Evolutionary conservation across 2,797 vertebrate genomes (phyloP).

Genomic region (Aeoliscus strigatus): DNA sequence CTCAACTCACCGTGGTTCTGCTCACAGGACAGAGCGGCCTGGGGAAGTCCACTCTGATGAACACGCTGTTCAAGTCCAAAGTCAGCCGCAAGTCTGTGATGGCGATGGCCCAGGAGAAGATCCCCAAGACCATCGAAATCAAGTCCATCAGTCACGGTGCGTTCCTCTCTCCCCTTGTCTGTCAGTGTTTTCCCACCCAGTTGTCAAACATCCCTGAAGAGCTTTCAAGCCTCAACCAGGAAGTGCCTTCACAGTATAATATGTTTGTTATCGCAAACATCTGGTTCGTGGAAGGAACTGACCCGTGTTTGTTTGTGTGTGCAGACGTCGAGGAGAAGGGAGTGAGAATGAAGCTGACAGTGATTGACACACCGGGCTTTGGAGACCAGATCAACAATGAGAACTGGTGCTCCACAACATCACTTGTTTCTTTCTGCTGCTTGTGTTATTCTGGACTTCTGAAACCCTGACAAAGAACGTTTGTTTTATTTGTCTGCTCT

Average conservation of each 20-base stretch:
- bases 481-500: background rate
- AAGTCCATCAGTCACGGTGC: conserved; percentile 95
- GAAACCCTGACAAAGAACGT: too few species aligned
- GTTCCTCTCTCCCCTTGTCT: conserved; percentile 2
- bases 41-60: conserved; percentile 97
- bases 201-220: too few species aligned
- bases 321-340: conserved; percentile 96
- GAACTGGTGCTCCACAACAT: conserved; percentile 82
- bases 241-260: too few species aligned
- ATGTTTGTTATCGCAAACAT: too few species aligned
- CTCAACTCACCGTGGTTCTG: conserved; percentile 5
- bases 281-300: too few species aligned
- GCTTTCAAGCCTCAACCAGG: too few species aligned
- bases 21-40: conserved; percentile 90
- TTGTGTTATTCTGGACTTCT: too few species aligned
- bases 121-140: conserved; percentile 97
- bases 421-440: too few species aligned
- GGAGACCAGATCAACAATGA: conserved; percentile 99
- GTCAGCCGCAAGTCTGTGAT: conserved; percentile 93
- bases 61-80: conserved; percentile 98
- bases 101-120: conserved; percentile 85
- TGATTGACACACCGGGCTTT: conserved; percentile 96
- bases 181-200: background rate
- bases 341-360: conserved; percentile 96
- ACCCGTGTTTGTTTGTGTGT: conserved; percentile 17